phyloP scores from a whole-genome alignment of 2,797 vertebrate species.

The Monodelphis domestica region DNA sequence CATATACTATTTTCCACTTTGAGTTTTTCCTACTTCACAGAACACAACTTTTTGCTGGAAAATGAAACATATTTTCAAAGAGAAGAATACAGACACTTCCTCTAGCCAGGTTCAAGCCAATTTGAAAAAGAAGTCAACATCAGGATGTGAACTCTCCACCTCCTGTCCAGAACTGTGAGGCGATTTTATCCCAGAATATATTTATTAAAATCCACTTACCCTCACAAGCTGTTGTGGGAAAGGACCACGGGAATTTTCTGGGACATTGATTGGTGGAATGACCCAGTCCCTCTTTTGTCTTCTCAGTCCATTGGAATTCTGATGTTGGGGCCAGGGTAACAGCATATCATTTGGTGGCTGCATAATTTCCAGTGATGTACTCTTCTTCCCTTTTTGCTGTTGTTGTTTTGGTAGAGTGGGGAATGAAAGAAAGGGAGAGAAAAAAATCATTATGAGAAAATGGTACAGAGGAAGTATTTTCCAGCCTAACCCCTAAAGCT shows the following conservation, averaged over 20 bases:
- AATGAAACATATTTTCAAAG: accelerated
- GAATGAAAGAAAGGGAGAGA: conserved; percentile 75
- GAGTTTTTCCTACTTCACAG: neutral
- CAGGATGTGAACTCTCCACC: neutral
- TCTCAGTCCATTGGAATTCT: conserved; percentile 85
- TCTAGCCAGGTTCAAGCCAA: accelerated
- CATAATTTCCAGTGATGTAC: conserved; percentile 79
- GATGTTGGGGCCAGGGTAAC: conserved; percentile 87
- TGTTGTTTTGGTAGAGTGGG: neutral
- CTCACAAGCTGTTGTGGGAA: conserved; percentile 97
- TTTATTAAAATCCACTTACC: conserved; percentile 86
- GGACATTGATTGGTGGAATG: conserved; percentile 97
- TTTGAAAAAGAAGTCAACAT: neutral
- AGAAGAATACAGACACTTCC: accelerated
- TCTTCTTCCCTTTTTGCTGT: conserved; percentile 86
- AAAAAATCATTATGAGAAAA: neutral
- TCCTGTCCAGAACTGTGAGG: neutral
- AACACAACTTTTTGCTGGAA: accelerated
- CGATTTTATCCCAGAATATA: neutral
- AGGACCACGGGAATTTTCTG: conserved; percentile 95
- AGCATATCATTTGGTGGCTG: conserved; percentile 86
- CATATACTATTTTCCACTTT: accelerated
- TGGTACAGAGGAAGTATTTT: neutral
- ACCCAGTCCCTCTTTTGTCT: conserved; percentile 98
- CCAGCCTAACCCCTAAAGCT: neutral